Evolutionary conservation across 2,797 vertebrate genomes (phyloP), one percentile per base, ranked within the genome.

Genomic region (Vireo griseus): DNA sequence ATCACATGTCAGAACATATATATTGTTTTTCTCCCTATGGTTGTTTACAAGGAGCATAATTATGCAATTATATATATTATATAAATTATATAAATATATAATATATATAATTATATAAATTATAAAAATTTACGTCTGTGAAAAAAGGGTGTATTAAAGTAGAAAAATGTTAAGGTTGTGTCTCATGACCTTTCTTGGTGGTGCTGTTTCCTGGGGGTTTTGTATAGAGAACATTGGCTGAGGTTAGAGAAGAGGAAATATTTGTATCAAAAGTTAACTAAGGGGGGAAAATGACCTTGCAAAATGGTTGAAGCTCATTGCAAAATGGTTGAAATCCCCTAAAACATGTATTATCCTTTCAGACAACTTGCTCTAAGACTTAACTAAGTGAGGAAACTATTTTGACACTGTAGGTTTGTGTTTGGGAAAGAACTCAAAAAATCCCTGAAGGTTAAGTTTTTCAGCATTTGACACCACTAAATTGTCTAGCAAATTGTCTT

Each of bases 271-370:
- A 35, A 79, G 18, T 16, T 51, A 35, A 29, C 6, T 28, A 15
- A 19, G 2, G 6, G 6, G 6, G 2, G 1, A 4, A 92, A 79
- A 62, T 25, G 5, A 10, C 2, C 1, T 11, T 59, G 15, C 3
- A 37, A 82, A 86, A 39, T 19, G 7, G 2, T 44, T 63, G 1
- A 24, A 52, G 10, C 6, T 78, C 10, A 65, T 11, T 59, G 15
- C 3, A 37, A 82, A 86, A 39, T 19, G 7, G 2, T 44, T 63
- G 19, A 71, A 78, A 63, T 63, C 4, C 20, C 11, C 79, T 55
- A 62, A 86, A 21, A 3, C 10, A 5, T 16, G 7, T 4, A 45
- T 18, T 47, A 25, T 22, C 4, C 19, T 25, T 37, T 48, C 22
- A 74, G 52, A 58, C 7, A 73, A 42, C 9, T 50, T 58, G 6